A percentile compares a stretch with the other conserved stretches of the same genome.
phyloP scores from a whole-genome alignment of 2,888 invertebrate genomes.

The Pyralis farinalis region DNA sequence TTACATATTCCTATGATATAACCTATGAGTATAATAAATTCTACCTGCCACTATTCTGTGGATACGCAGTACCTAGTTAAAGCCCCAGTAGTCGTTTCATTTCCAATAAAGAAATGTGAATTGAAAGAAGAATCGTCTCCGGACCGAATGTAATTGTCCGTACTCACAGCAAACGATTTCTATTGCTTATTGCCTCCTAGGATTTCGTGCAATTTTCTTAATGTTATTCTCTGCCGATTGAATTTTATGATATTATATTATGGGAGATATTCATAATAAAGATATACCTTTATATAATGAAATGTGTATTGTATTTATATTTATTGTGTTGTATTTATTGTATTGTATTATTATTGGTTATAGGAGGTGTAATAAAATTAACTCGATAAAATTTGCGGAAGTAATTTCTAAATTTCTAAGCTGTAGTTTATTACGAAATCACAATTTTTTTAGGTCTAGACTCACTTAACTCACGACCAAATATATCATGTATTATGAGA shows the following conservation, averaged over 20 bases:
- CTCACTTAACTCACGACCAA: too few relatives aligned
- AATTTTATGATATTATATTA: constrained; percentile 51
- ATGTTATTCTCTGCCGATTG: constrained; percentile 60
- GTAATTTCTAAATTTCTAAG: too few relatives aligned
- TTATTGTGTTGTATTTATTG: neutral
- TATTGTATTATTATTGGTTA: too few relatives aligned
- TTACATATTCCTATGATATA: too few relatives aligned
- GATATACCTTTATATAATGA: constrained; percentile 3
- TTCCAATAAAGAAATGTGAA: constrained; percentile 61
- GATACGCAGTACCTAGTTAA: constrained; percentile 25
- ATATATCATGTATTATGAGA: too few relatives aligned
- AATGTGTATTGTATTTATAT: constrained; percentile 1
- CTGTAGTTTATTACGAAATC: too few relatives aligned
- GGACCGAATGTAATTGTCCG: constrained; percentile 62
- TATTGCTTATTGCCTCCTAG: constrained; percentile 63
- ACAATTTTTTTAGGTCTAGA: too few relatives aligned
- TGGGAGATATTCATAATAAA: constrained; percentile 21
- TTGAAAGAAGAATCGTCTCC: constrained; percentile 59
- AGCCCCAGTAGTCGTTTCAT: constrained; percentile 48
- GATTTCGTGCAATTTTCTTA: constrained; percentile 62
- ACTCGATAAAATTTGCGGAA: too few relatives aligned
- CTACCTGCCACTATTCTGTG: neutral
- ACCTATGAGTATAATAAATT: neutral
- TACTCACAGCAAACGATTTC: constrained; percentile 60
- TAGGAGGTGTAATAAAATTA: too few relatives aligned